Conservation (phyloP, 2,888 invertebrate genomes). For the Protophormia terraenovae region DNA sequence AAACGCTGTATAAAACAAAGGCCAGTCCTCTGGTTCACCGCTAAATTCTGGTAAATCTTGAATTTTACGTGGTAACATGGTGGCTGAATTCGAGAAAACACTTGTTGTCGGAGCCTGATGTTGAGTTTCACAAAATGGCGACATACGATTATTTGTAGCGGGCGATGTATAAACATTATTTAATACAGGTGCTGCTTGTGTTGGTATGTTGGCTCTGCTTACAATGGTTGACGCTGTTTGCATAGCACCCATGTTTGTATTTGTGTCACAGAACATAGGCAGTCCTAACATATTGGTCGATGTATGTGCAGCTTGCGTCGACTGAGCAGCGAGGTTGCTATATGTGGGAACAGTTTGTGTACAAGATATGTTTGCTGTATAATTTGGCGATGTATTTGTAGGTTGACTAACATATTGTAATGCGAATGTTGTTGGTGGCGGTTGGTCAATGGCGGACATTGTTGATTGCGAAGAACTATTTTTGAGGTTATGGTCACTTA, state of each 20-base stretch:
- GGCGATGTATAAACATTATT: too few relatives aligned
- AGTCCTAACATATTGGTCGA: neutral
- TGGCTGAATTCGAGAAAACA: neutral
- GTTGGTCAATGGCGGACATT: neutral
- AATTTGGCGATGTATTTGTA: neutral
- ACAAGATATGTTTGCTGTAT: neutral
- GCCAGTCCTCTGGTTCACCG: slow-evolving; percentile 55
- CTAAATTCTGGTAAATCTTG: slow-evolving; percentile 53
- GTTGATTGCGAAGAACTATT: neutral
- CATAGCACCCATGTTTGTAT: too few relatives aligned
- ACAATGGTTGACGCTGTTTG: too few relatives aligned
- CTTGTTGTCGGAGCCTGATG: neutral
- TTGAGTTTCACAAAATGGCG: too few relatives aligned
- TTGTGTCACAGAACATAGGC: too few relatives aligned
- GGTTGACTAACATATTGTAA: neutral
- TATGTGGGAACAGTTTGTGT: too few relatives aligned
- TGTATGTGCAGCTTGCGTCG: neutral
- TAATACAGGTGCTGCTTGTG: too few relatives aligned
- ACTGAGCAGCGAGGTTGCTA: neutral
- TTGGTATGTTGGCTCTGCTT: too few relatives aligned
- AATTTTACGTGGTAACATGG: slow-evolving; percentile 38
- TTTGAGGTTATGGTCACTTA: slow-evolving; percentile 31
- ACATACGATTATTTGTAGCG: too few relatives aligned
- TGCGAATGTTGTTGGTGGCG: neutral
- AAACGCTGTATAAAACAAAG: slow-evolving; percentile 47